phyloP scores from a whole-genome alignment of 2,888 invertebrate genomes.

The Spodoptera picta region DNA sequence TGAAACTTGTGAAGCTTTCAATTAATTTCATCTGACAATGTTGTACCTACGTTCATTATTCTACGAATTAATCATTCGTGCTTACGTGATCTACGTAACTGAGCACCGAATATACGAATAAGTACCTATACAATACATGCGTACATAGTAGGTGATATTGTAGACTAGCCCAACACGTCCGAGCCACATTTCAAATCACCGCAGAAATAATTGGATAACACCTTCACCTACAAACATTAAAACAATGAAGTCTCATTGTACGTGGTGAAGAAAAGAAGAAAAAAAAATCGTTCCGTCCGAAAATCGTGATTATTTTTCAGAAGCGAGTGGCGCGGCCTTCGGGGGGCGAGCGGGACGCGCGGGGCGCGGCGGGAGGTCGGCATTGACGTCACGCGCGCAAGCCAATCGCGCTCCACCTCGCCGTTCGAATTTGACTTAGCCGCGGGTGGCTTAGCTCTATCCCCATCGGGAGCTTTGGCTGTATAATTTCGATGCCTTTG shows the following conservation, averaged over 20 bases:
- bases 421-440: slow-evolving; percentile 75
- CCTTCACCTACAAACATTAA: slow-evolving; percentile 55
- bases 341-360: slow-evolving; percentile 66
- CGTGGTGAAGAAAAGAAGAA: slow-evolving; percentile 60
- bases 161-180: slow-evolving; percentile 54
- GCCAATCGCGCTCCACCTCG: slow-evolving; percentile 78
- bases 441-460: slow-evolving; percentile 72
- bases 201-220: slow-evolving; percentile 52
- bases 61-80: slow-evolving; percentile 31
- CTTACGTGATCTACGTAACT: slow-evolving; percentile 41
- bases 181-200: slow-evolving; percentile 48
- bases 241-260: slow-evolving; percentile 61
- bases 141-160: slow-evolving; percentile 6
- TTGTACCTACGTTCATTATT: slow-evolving; percentile 28
- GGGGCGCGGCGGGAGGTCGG: slow-evolving; percentile 80
- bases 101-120: slow-evolving; percentile 21
- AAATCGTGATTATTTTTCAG: slow-evolving; percentile 86
- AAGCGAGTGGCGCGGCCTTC: slow-evolving; percentile 81
- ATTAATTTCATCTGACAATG: slow-evolving; percentile 29
- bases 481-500: slow-evolving; percentile 63
- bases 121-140: slow-evolving; percentile 4
- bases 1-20: slow-evolving; percentile 12
- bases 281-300: slow-evolving; percentile 72
- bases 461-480: slow-evolving; percentile 69
- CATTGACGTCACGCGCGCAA: slow-evolving; percentile 85